Base-by-base conservation (phyloP, 2,888 invertebrate genomes). In the Sarcophaga carnaria region DNA sequence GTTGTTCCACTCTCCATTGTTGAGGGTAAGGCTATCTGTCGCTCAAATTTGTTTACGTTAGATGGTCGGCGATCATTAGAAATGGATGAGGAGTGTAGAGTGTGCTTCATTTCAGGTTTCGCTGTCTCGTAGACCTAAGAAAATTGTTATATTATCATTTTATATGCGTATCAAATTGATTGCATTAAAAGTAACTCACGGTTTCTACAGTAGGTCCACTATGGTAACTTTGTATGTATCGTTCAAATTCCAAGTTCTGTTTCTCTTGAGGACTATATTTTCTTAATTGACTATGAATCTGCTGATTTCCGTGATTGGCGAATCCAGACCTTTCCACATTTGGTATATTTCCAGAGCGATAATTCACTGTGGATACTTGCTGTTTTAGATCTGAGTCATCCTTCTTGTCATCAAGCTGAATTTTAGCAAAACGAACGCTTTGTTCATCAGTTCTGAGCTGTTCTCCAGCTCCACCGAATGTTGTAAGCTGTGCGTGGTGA, bases 151-250 rank as follows among this genome's bases (percentile, higher is more conserved):
- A 45, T 47, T 22, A 22, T 27, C 20, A 14, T 5, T 54, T 22
- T 25, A 62, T 45, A 6, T 22, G 11, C 47, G 11, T 63, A 74
- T 64, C 14, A 37, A 17, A 6, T 12, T 20, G 4, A 47, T 12
- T 62, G 22, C 62, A 62, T n/a, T 8, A 17, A 63, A 64, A 80
- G 47, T 10, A n/a, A 88, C 90, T 88, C 69, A 93, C 93, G 49
- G 93, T 93, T 86, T 93, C 93, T 17, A 93, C 93, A 12, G 93
- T 90, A 20, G 93, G 93, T 82, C 92, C 92, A 86, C 90, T 92
- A 59, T 92, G 93, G 88, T 93, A 92, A 49, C 90, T 91, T 67
- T 93, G 91, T 66, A 93, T 93, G 83, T 93, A 93, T 4, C 92
- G 90, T 80, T 93, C 93, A 80, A 93, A 93, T 74, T 93, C 93